phyloP scores from a whole-genome alignment of 2,797 vertebrate genomes.

The Catostomus latipinnis region DNA sequence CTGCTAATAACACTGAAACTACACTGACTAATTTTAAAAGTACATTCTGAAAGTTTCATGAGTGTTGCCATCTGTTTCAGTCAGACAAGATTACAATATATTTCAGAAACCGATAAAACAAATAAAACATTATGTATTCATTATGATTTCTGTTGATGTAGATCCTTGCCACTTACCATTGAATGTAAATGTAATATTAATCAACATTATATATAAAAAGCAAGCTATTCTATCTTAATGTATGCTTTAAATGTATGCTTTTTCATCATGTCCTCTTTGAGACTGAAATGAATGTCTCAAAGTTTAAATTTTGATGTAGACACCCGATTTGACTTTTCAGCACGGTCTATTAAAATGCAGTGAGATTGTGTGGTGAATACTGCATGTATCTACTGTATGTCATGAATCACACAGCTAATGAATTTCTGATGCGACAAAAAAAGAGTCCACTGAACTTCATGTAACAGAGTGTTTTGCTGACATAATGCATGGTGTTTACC shows the following conservation, averaged over 20 bases:
- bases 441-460: background rate
- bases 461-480: background rate
- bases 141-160: background rate
- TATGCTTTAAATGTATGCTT: no score
- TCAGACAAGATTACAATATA: no score
- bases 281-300: background rate
- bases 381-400: background rate
- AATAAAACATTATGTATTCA: no score
- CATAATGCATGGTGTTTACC: background rate
- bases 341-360: background rate
- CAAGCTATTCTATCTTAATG: background rate
- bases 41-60: no score
- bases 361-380: background rate
- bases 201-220: background rate
- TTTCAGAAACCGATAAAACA: no score
- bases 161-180: background rate
- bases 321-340: background rate
- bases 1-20: no score
- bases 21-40: no score
- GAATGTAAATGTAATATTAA: background rate
- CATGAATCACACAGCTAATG: background rate
- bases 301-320: background rate
- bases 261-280: background rate
- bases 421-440: background rate
- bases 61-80: no score